Percentiles rank a stretch among this genome's conserved stretches.
Conservation (phyloP, 1,140 invertebrate species). For the Reticulitermes speratus region DNA sequence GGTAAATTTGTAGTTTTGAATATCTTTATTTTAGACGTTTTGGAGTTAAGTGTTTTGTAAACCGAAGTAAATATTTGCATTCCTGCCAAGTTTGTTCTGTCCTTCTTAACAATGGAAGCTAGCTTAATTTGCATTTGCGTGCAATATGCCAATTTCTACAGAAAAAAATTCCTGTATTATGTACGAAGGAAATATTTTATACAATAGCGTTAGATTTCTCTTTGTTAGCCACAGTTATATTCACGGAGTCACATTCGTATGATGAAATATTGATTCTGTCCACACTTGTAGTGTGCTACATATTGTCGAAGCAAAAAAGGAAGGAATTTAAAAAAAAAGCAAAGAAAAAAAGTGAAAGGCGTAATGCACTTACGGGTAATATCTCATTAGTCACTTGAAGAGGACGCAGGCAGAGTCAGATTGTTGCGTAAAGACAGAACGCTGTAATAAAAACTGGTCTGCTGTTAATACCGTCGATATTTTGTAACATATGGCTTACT, state of each 20-base stretch:
- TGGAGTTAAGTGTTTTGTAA: too few species aligned
- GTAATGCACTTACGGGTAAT: neutral
- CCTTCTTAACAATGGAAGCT: neutral
- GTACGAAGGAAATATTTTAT: neutral
- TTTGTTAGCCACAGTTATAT: neutral
- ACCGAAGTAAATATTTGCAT: too few species aligned
- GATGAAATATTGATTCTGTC: neutral
- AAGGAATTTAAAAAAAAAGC: neutral
- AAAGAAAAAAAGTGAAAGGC: neutral
- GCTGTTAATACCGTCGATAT: neutral
- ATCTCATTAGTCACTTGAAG: neutral
- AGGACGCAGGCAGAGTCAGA: neutral
- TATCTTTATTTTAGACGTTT: too few species aligned
- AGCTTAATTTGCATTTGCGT: neutral
- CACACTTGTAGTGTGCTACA: neutral
- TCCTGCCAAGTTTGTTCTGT: neutral
- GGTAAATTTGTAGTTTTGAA: too few species aligned
- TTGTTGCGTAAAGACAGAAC: neutral
- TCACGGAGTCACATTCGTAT: neutral
- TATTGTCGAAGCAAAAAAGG: too few species aligned
- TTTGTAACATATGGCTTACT: too few species aligned
- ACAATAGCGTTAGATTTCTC: neutral
- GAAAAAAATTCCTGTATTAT: neutral
- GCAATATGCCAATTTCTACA: neutral
- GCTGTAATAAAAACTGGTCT: neutral